Conservation (phyloP, 2,113 vertebrate species). For the Amphiprion ocellaris region DNA sequence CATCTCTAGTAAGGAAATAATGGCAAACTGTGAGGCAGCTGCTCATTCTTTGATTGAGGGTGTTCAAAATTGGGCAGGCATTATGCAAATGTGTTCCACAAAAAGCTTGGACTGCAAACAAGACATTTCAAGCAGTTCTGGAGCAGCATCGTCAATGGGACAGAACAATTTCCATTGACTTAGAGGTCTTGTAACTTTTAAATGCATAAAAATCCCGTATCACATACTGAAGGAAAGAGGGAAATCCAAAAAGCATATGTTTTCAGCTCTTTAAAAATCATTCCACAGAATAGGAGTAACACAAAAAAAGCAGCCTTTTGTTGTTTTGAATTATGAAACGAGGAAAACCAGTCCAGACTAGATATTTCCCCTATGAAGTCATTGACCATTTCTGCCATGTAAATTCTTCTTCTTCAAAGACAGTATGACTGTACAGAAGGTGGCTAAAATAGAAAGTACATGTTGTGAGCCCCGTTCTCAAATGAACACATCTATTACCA, state of each 20-base stretch:
- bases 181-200: too few species aligned
- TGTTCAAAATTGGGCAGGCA: too few species aligned
- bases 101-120: too few species aligned
- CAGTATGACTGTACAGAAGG: constrained; percentile 14
- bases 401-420: constrained; percentile 10
- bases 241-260: too few species aligned
- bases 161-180: too few species aligned
- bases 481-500: constrained; percentile 60
- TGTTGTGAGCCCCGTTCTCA: constrained; percentile 48
- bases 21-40: too few species aligned
- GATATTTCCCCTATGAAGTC: constrained; percentile 24
- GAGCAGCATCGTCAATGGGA: too few species aligned
- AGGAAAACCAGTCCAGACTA: neutral
- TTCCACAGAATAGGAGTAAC: neutral
- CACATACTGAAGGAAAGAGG: too few species aligned
- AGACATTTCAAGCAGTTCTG: too few species aligned
- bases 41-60: too few species aligned
- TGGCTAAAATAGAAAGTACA: constrained; percentile 65
- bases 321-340: constrained; percentile 1
- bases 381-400: constrained; percentile 5
- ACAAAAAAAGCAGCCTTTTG: neutral
- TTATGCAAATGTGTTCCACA: too few species aligned
- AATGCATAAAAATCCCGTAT: neutral
- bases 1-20: too few species aligned
- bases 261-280: neutral